These are phyloP conservation scores for Drosophila lacteicornis DNA, from an alignment of 1,140 invertebrate genomes.

Conservation along the genomic window DNA sequence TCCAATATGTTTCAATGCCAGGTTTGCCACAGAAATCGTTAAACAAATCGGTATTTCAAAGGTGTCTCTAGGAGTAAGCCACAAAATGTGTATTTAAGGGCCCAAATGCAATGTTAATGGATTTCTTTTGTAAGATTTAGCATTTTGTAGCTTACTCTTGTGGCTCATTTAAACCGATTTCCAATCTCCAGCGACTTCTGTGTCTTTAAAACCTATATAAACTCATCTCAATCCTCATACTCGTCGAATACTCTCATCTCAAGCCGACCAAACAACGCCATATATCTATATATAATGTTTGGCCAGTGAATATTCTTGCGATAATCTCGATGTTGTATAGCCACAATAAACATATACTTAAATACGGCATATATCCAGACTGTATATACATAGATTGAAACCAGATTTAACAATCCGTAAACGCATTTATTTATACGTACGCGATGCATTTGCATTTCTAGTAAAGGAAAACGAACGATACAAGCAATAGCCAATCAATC, in stretches of 20 bases:
- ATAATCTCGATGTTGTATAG: conserved; percentile 23
- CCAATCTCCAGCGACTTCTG: background rate
- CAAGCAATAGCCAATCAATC: conserved; percentile 6
- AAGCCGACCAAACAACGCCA: conserved; percentile 35
- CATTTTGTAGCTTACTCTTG: too few species aligned
- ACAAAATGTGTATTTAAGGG: background rate
- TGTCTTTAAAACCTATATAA: background rate
- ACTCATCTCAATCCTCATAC: background rate
- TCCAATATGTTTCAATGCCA: background rate
- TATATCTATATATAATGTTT: conserved; percentile 9
- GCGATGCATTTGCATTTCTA: conserved; percentile 6
- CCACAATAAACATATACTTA: conserved; percentile 3
- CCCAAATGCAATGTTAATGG: background rate
- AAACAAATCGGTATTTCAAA: too few species aligned
- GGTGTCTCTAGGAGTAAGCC: background rate
- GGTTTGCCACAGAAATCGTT: background rate
- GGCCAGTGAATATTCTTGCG: conserved; percentile 18
- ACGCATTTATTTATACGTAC: conserved; percentile 31
- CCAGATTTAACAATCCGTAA: conserved; percentile 5
- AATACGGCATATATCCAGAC: conserved; percentile 9
- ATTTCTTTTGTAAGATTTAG: too few species aligned
- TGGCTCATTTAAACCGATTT: too few species aligned
- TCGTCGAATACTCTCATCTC: conserved; percentile 1
- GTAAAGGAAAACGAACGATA: background rate
- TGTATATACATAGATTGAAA: conserved; percentile 8